Evolutionary conservation across 1,140 invertebrate species (phyloP), one percentile per base, ranked within the genome.

Genomic region (Phenacoccus solenopsis): DNA sequence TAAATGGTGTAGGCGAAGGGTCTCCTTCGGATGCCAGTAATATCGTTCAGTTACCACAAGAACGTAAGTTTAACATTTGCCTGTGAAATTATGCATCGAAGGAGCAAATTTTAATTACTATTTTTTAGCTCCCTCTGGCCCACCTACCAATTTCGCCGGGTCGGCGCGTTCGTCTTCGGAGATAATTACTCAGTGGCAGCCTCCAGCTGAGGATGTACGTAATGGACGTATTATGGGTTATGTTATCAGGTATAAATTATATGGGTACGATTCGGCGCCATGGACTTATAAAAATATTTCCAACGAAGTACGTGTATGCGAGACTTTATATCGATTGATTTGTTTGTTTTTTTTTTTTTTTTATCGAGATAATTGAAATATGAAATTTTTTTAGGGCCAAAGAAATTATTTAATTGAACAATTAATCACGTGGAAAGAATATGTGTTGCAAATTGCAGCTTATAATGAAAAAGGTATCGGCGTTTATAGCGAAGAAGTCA

Each of bases 181-280:
- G 80, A 97, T 99, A 71, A 96, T 98, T 75, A 91, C 96, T 0
- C 93, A 97, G 77, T 99, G 97, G 96, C 93, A 98, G 75, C 90
- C 92, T 21, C 96, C 96, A 0, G 78, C 90, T 4, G 92, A 95
- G 74, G 92, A 96, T 77, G 88, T 94, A 74, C 86, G 93, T 73
- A 98, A 98, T 79, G 97, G 97, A 0, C 89, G 93, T 74, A 91
- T 98, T 72, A 81, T 93, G 0, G 97, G 96, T 21, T 98, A 97
- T 76, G 87, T 93, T 1, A 87, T 98, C 38, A 84, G 93, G 71
- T 98, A 98, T 78, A 85, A 91, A 64, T 81, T 98, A 0, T 88
- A 88, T 72, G 93, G 95, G 0, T 98, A 98, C 78, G 89, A 90
- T 71, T 88, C 91, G 74, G 89, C 89, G 72, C 91, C 91, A 0